phyloP scores from a whole-genome alignment of 2,797 vertebrate species.

The Ispidina lecontei region DNA sequence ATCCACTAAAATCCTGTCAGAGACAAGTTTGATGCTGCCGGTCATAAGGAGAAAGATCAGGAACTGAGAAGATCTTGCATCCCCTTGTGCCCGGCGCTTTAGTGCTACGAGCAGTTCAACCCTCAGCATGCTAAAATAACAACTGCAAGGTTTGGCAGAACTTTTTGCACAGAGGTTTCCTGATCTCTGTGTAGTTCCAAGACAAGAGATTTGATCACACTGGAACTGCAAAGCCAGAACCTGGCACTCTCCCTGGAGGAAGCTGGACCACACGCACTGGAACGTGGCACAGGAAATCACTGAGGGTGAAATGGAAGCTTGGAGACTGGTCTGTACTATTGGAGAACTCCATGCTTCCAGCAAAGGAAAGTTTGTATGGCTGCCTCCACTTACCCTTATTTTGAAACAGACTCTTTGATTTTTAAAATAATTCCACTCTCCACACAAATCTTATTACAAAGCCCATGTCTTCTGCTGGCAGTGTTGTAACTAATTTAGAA shows the following conservation, averaged over 20 bases:
- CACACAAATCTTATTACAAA: background rate
- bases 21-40: background rate
- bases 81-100: background rate
- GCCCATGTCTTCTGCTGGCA: background rate
- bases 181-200: background rate
- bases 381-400: background rate
- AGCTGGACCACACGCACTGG: accelerated
- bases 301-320: accelerated
- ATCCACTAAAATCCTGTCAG: background rate
- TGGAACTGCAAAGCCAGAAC: background rate
- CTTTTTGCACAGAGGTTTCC: background rate
- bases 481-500: constrained; percentile 33
- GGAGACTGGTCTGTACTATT: background rate
- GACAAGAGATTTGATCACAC: background rate
- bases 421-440: background rate
- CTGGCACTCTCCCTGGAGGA: background rate
- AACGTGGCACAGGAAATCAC: accelerated
- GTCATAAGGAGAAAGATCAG: background rate
- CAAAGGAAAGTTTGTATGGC: background rate
- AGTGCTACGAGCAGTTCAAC: accelerated
- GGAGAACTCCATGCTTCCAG: background rate
- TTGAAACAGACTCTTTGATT: background rate
- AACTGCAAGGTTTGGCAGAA: background rate
- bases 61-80: background rate
- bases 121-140: background rate